A percentile compares a stretch with the other conserved stretches of the same genome.
These are phyloP conservation scores for Rugalucina vietnamica DNA, from an alignment of 2,888 invertebrate genomes.

Conservation along the genomic window DNA sequence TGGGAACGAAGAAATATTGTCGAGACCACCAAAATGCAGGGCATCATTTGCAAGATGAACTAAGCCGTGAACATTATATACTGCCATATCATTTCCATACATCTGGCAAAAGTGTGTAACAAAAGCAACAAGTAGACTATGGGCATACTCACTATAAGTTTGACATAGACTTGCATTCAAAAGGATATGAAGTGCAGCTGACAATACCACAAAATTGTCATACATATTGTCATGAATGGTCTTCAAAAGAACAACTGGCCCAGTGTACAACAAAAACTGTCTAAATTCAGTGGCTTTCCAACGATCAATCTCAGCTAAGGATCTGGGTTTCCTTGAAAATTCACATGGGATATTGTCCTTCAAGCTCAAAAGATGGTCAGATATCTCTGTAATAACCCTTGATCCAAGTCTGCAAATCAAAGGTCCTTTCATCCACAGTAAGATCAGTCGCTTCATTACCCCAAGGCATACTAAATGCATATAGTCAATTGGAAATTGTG, in stretches of 20 bases:
- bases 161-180: conserved; percentile 59
- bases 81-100: conserved; percentile 78
- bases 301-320: conserved; percentile 65
- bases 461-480: conserved; percentile 23
- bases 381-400: conserved; percentile 14
- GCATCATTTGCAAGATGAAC: conserved; percentile 81
- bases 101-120: conserved; percentile 68
- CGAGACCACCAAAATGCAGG: conserved; percentile 74
- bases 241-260: conserved; percentile 67
- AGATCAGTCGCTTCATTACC: conserved; percentile 15
- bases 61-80: conserved; percentile 82
- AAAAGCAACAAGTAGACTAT: conserved; percentile 68
- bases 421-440: conserved; percentile 54
- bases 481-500: conserved; percentile 13
- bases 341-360: conserved; percentile 59
- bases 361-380: conserved; percentile 22
- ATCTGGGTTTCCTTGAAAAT: conserved; percentile 73
- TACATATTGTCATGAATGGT: conserved; percentile 48
- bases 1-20: conserved; percentile 78
- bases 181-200: conserved; percentile 64
- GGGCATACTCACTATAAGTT: conserved; percentile 59
- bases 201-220: conserved; percentile 53
- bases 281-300: conserved; percentile 79
- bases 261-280: conserved; percentile 73
- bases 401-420: conserved; percentile 33